Evolutionary conservation across 2,888 invertebrate species (phyloP).

Genomic region (Hybos culiciformis): DNA sequence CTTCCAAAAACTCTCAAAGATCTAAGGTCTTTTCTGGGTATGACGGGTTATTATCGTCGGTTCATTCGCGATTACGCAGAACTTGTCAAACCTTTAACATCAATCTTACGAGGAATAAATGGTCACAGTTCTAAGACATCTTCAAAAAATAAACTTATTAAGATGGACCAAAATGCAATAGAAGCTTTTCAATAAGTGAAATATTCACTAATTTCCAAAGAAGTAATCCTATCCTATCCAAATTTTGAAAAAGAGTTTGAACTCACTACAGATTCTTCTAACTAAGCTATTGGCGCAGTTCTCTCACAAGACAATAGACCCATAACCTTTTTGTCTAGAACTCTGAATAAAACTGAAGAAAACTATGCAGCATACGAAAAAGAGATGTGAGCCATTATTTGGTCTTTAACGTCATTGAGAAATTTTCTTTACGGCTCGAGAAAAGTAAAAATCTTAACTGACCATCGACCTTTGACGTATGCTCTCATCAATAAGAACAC

Average conservation of each 20-base stretch:
- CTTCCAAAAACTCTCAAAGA: slow-evolving; percentile 13
- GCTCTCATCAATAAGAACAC: slow-evolving; percentile 9
- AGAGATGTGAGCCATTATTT: slow-evolving; percentile 9
- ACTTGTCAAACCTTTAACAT: slow-evolving; percentile 14
- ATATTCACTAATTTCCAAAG: slow-evolving; percentile 2
- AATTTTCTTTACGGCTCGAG: slow-evolving; percentile 8
- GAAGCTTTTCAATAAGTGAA: slow-evolving; percentile 4
- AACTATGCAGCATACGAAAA: slow-evolving; percentile 10
- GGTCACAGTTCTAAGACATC: slow-evolving; percentile 8
- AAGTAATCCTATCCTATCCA: slow-evolving; percentile 2
- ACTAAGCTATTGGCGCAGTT: slow-evolving; percentile 7
- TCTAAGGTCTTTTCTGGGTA: slow-evolving; percentile 13
- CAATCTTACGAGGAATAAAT: slow-evolving; percentile 12
- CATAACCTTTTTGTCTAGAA: slow-evolving; percentile 6
- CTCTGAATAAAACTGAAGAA: slow-evolving; percentile 9
- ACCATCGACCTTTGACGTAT: slow-evolving; percentile 7
- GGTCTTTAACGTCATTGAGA: slow-evolving; percentile 1
- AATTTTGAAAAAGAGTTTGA: slow-evolving; percentile 6
- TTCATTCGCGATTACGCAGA: slow-evolving; percentile 15
- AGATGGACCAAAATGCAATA: background rate
- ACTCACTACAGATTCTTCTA: slow-evolving; percentile 8
- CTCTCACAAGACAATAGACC: slow-evolving; percentile 7
- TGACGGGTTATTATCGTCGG: slow-evolving; percentile 15
- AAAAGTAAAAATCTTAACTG: slow-evolving; percentile 5
- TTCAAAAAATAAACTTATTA: slow-evolving; percentile 3